Evolutionary conservation across 1,140 invertebrate genomes (phyloP).

Genomic region (Anastatus disparis): DNA sequence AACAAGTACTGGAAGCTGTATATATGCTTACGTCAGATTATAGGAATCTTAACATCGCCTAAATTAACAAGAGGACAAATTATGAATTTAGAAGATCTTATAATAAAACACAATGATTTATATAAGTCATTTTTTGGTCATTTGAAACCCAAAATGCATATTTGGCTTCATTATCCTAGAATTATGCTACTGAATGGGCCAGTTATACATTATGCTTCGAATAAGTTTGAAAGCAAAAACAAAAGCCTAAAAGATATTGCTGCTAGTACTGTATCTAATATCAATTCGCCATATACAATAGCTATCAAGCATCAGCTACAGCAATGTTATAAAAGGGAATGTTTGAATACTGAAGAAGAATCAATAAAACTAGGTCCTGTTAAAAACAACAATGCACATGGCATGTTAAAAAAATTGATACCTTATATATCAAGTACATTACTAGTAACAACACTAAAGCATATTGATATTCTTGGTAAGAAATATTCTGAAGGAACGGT

Average conservation of each 20-base stretch:
- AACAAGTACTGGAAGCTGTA: conserved; percentile 41
- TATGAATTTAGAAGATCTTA: background rate
- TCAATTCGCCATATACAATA: background rate
- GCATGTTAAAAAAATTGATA: background rate
- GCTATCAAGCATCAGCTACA: background rate
- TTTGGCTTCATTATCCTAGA: conserved; percentile 35
- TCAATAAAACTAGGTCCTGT: background rate
- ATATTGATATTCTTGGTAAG: conserved; percentile 25
- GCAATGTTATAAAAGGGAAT: background rate
- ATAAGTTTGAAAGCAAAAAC: conserved; percentile 42
- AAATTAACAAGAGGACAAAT: conserved; percentile 19
- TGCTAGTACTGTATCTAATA: background rate
- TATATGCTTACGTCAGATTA: conserved; percentile 33
- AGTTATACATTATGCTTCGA: conserved; percentile 25
- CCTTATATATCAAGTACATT: background rate
- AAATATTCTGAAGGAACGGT: conserved; percentile 21
- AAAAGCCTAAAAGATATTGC: conserved; percentile 36
- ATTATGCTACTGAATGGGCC: conserved; percentile 39
- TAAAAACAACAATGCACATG: background rate
- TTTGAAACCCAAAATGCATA: conserved; percentile 43
- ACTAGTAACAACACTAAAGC: conserved; percentile 1
- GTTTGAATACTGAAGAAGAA: background rate
- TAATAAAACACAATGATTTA: conserved; percentile 37
- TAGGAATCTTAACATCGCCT: conserved; percentile 36
- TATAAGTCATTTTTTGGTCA: conserved; percentile 33